These are phyloP conservation scores for Laothoe populi DNA, from an alignment of 2,888 invertebrate species.

Conservation along the genomic window DNA sequence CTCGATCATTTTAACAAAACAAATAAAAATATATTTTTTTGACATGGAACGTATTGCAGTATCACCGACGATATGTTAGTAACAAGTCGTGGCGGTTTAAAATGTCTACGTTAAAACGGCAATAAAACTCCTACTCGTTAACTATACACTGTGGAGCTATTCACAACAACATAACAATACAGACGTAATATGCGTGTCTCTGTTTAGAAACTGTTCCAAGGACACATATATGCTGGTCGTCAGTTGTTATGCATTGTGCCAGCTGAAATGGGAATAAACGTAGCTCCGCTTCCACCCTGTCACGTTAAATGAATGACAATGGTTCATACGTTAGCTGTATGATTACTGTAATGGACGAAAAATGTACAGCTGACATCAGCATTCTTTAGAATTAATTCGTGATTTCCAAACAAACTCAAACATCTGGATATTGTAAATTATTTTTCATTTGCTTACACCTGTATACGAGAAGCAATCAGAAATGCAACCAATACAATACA, in stretches of 20 bases:
- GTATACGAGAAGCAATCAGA: too few relatives aligned
- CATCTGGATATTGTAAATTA: too few relatives aligned
- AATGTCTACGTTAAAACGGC: not conserved
- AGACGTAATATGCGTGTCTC: not conserved
- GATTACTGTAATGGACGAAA: slow-evolving; percentile 2
- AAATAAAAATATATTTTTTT: too few relatives aligned
- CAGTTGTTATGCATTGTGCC: not conserved
- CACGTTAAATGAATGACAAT: slow-evolving; percentile 16
- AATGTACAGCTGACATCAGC: not conserved
- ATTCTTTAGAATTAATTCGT: not conserved
- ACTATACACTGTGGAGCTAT: not conserved
- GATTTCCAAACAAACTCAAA: too few relatives aligned
- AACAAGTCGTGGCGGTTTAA: not conserved
- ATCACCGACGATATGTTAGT: too few relatives aligned
- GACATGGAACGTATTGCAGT: too few relatives aligned
- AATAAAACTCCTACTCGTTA: not conserved
- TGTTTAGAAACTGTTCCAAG: slow-evolving; percentile 9
- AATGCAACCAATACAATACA: too few relatives aligned
- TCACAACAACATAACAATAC: slow-evolving; percentile 6
- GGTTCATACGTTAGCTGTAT: not conserved
- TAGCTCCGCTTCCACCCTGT: not conserved
- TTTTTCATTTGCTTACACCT: too few relatives aligned
- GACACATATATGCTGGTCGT: slow-evolving; percentile 2
- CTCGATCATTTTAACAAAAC: too few relatives aligned
- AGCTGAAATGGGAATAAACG: slow-evolving; percentile 9